Evolutionary conservation across 2,888 invertebrate genomes (phyloP).

Genomic region (Agriopis marginaria): DNA sequence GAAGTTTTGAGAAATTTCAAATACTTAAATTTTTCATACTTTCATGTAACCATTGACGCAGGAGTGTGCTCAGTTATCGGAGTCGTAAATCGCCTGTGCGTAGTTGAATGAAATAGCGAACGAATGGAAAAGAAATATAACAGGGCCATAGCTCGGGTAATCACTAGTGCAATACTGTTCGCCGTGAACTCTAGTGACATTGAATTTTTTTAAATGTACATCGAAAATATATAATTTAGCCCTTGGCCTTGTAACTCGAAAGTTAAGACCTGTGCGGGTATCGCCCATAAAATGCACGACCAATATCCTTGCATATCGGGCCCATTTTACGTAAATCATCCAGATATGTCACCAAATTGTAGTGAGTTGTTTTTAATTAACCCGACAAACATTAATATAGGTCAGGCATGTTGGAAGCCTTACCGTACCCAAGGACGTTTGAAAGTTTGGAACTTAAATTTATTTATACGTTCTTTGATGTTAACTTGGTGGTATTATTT

Average conservation of each 20-base stretch:
- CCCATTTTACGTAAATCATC: slow-evolving; percentile 59
- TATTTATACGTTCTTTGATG: slow-evolving; percentile 11
- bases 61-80: slow-evolving; percentile 45
- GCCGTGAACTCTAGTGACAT: slow-evolving; percentile 60
- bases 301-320: slow-evolving; percentile 56
- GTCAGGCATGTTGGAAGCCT: slow-evolving; percentile 38
- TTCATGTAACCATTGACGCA: slow-evolving; percentile 32
- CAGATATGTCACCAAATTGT: slow-evolving; percentile 59
- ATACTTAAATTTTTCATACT: slow-evolving; percentile 9
- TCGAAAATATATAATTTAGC: background rate
- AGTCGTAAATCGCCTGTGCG: slow-evolving; percentile 60
- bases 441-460: slow-evolving; percentile 20
- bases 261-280: background rate
- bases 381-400: slow-evolving; percentile 27
- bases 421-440: slow-evolving; percentile 23
- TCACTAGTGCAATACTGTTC: slow-evolving; percentile 54
- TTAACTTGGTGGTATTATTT: slow-evolving; percentile 11
- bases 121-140: slow-evolving; percentile 65
- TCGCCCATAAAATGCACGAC: slow-evolving; percentile 51
- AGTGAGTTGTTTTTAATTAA: slow-evolving; percentile 58
- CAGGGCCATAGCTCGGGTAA: slow-evolving; percentile 49
- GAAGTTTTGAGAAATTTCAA: background rate
- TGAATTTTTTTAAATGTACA: slow-evolving; percentile 48
- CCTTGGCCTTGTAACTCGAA: background rate
- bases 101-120: slow-evolving; percentile 56